Base-by-base conservation (phyloP, 1,140 invertebrate genomes). In the Augochlora pura region DNA sequence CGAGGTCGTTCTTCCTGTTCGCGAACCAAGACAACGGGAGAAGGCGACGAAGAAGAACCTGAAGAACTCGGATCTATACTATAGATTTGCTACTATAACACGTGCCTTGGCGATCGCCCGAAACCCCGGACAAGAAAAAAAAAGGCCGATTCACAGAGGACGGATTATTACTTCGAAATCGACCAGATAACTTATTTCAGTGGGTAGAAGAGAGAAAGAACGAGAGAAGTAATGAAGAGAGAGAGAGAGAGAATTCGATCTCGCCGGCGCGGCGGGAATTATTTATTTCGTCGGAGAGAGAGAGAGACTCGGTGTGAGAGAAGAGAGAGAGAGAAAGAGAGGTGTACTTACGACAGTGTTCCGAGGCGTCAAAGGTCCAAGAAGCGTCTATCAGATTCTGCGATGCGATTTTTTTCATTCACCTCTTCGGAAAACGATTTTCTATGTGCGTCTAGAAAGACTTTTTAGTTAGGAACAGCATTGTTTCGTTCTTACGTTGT, bases 311-410 rank as follows among this genome's bases (percentile, higher is more conserved):
- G 21, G 65, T 69, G 74, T 39, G 38, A 68, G 18, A 3, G 2
- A 38, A 57, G 54, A 57, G 9, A 57, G n/a, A n/a, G n/a, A n/a
- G n/a, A n/a, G n/a, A n/a, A n/a, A n/a, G n/a, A n/a, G 7, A 10
- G 62, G 68, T 83, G 82, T 83, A 83, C 82, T 83, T 83, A 83
- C 74, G 73, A 81, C 79, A 60, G 82, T 77, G 79, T 77, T 81
- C 80, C 80, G 60, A 59, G 79, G 63, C 32, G 32, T 77, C 79
- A 46, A 69, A 65, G 12, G 69, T 27, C 57, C 10, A 7, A 14
- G 59, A 68, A 18, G 60, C 68, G 46, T 52, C 8, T 8, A 21
- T 64, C 16, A 12, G 39, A 38, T 63, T 60, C 49, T 18, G 42
- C 42, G 42, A 10, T 3, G 39, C 67, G 14, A 57, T n/a, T 12